A percentile compares a stretch with the other conserved stretches of the same genome.
Conservation (phyloP, 2,888 invertebrate species). For the Drosophila acutilabella region DNA sequence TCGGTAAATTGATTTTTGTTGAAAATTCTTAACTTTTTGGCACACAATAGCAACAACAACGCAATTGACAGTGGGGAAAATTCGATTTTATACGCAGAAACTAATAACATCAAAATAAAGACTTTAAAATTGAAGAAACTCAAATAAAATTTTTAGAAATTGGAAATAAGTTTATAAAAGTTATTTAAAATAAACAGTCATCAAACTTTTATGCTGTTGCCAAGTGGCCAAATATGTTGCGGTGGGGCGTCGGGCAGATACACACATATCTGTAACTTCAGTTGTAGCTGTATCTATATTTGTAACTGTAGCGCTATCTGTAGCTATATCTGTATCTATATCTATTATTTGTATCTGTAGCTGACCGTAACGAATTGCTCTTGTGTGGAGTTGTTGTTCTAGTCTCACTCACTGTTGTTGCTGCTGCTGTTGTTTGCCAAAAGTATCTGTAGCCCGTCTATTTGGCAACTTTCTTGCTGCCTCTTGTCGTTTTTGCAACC, state of each 20-base stretch:
- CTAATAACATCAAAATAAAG: too few species aligned
- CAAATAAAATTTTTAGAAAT: too few species aligned
- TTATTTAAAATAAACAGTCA: conserved; percentile 27
- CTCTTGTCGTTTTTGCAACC: conserved; percentile 70
- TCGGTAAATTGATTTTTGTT: conserved; percentile 74
- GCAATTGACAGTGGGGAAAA: conserved; percentile 6
- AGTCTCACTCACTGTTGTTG: conserved; percentile 43
- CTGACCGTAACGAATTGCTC: conserved; percentile 78
- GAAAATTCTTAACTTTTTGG: conserved; percentile 68
- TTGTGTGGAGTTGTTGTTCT: conserved; percentile 47
- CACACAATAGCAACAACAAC: conserved; percentile 25
- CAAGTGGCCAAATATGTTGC: conserved; percentile 42
- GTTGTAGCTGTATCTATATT: conserved; percentile 5
- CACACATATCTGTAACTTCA: conserved; percentile 13
- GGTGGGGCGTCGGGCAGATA: conserved; percentile 1
- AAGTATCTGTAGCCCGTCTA: conserved; percentile 65
- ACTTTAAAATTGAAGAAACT: too few species aligned
- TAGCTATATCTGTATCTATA: conserved; percentile 29
- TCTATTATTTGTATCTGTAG: conserved; percentile 57
- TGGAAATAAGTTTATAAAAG: too few species aligned
- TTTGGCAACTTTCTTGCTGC: conserved; percentile 53
- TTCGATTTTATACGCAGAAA: not conserved
- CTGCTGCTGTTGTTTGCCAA: conserved; percentile 52
- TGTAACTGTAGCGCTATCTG: conserved; percentile 19
- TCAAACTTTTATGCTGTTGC: conserved; percentile 71